phyloP scores from a whole-genome alignment of 2,797 vertebrate species.

The Argentina silus region DNA sequence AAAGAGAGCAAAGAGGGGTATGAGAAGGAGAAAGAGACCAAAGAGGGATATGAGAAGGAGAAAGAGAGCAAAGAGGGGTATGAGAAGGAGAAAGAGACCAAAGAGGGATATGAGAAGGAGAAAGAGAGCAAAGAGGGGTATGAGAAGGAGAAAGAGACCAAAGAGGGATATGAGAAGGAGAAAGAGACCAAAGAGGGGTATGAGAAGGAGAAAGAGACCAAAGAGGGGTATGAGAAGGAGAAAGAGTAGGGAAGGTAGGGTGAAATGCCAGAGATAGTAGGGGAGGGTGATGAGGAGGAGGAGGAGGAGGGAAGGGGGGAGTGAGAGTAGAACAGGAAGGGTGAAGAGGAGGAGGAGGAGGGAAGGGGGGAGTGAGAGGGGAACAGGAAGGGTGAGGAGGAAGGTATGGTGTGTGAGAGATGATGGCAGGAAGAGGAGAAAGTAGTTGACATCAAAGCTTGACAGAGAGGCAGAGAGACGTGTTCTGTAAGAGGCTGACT shows the following conservation, averaged over 20 bases:
- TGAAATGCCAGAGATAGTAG: neutral
- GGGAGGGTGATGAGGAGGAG: neutral
- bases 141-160: too few relatives aligned
- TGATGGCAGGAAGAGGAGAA: neutral
- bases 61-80: neutral
- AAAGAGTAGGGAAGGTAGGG: too few relatives aligned
- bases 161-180: constrained; percentile 9
- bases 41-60: neutral
- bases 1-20: constrained; percentile 23
- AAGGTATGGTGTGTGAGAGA: neutral
- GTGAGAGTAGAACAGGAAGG: neutral
- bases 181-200: constrained; percentile 24
- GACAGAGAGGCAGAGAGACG: too few relatives aligned
- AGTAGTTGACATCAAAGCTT: neutral
- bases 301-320: neutral
- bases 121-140: constrained; percentile 24
- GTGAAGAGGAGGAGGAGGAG: neutral
- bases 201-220: constrained; percentile 30
- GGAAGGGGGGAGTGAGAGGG: neutral
- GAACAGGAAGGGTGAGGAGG: neutral
- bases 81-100: constrained; percentile 26
- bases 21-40: neutral
- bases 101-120: constrained; percentile 5
- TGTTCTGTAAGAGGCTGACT: too few relatives aligned
- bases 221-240: too few relatives aligned